phyloP scores from a whole-genome alignment of 2,888 invertebrate species.

The Dynastes grantii region DNA sequence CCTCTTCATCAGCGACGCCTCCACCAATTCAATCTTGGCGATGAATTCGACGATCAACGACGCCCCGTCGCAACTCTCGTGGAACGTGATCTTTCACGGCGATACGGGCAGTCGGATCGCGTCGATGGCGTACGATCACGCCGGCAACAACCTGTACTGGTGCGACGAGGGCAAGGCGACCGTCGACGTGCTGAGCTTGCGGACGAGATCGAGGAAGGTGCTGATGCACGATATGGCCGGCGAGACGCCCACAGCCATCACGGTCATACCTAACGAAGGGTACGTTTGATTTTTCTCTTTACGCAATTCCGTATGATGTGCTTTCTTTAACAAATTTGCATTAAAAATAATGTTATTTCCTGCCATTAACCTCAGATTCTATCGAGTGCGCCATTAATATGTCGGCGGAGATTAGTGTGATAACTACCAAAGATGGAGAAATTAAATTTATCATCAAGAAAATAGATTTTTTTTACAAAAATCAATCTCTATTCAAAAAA shows the following conservation, averaged over 20 bases:
- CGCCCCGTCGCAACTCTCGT: conserved; percentile 14
- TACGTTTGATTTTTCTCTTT: conserved; percentile 61
- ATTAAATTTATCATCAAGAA: too few relatives aligned
- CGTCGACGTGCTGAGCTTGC: conserved; percentile 78
- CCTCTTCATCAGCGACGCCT: conserved; percentile 72
- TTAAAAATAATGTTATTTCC: too few relatives aligned
- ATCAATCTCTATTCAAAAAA: too few relatives aligned
- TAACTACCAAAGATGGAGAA: too few relatives aligned
- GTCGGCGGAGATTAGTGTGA: too few relatives aligned
- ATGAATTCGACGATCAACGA: conserved; percentile 65
- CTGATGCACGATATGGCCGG: conserved; percentile 75
- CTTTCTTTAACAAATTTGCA: too few relatives aligned
- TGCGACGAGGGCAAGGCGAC: conserved; percentile 77
- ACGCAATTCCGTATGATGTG: neutral
- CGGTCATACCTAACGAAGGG: conserved; percentile 79
- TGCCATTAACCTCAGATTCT: too few relatives aligned
- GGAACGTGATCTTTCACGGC: conserved; percentile 65
- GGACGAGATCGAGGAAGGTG: conserved; percentile 74
- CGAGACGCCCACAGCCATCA: conserved; percentile 80
- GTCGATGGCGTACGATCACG: conserved; percentile 65
- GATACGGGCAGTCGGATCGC: conserved; percentile 64
- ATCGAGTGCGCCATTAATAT: too few relatives aligned
- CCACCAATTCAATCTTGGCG: conserved; percentile 69
- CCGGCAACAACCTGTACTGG: conserved; percentile 83
- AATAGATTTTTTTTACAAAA: too few relatives aligned